Evolutionary conservation across 2,888 invertebrate genomes (phyloP).

Genomic region (Ceriagrion tenellum): DNA sequence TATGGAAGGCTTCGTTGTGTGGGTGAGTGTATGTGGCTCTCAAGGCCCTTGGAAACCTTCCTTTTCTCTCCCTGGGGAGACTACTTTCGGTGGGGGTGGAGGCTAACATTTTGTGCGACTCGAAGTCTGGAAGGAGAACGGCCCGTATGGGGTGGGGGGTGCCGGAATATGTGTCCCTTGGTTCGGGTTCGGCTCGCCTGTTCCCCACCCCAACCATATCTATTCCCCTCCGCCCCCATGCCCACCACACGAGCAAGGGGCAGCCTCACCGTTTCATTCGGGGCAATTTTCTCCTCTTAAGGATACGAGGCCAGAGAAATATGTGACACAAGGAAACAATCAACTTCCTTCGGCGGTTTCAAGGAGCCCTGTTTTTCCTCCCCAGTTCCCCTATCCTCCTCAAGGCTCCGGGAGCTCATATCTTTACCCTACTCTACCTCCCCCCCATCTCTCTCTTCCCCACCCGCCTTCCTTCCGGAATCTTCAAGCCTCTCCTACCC

Average conservation of each 20-base stretch:
- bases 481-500: neutral
- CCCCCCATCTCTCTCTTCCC: neutral
- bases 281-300: slow-evolving; percentile 35
- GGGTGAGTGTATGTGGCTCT: neutral
- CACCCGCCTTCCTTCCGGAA: neutral
- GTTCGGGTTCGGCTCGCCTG: neutral
- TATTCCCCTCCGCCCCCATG: neutral
- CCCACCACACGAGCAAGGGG: neutral
- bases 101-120: neutral
- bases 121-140: neutral
- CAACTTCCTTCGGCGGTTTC: slow-evolving; percentile 43
- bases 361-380: slow-evolving; percentile 23
- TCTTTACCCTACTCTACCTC: neutral
- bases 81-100: neutral
- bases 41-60: neutral
- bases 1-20: neutral
- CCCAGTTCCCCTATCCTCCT: neutral
- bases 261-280: slow-evolving; percentile 48
- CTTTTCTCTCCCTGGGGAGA: neutral
- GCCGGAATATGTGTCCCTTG: neutral
- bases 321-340: slow-evolving; percentile 61
- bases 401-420: neutral
- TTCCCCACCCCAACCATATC: neutral
- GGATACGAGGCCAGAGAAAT: slow-evolving; percentile 43
- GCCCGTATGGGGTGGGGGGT: neutral